Conservation (phyloP, 2,113 vertebrate genomes). For the Ascaphus truei region DNA sequence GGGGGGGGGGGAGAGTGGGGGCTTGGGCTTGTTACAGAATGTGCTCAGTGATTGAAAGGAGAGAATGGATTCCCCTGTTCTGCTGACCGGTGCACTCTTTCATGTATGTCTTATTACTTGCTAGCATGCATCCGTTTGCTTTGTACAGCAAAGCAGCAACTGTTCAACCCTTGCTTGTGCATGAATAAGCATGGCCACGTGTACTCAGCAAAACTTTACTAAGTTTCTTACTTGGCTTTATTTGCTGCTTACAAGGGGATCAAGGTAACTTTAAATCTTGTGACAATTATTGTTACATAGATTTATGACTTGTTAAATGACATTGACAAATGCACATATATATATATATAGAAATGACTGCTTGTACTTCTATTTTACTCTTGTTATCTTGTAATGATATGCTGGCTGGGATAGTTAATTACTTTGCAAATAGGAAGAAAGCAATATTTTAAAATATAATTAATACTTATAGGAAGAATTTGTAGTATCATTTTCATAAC, state of each 20-base stretch:
- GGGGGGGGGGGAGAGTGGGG: too few relatives aligned
- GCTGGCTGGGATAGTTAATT: too few relatives aligned
- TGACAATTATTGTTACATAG: background rate
- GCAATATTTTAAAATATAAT: too few relatives aligned
- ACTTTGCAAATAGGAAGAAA: too few relatives aligned
- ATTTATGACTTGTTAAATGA: background rate
- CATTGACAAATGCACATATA: background rate
- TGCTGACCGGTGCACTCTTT: constrained; percentile 64
- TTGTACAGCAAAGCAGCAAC: constrained; percentile 65
- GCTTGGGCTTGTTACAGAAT: constrained; percentile 46
- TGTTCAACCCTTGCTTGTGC: constrained; percentile 68
- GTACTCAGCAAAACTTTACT: constrained; percentile 58
- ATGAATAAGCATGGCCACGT: constrained; percentile 57
- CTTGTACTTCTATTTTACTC: too few relatives aligned
- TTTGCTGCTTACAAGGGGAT: constrained; percentile 86
- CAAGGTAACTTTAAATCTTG: constrained; percentile 69
- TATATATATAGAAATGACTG: too few relatives aligned
- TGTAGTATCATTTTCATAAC: too few relatives aligned
- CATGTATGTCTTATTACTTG: constrained; percentile 66
- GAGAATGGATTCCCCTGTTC: constrained; percentile 45
- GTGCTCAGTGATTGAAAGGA: constrained; percentile 42
- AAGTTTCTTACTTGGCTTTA: constrained; percentile 80
- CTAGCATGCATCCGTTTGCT: constrained; percentile 74
- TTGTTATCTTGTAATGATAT: too few relatives aligned
- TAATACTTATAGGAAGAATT: too few relatives aligned